Evolutionary conservation across 2,888 invertebrate species (phyloP), one percentile per base, ranked within the genome.

Genomic region (Melanostoma mellinum): DNA sequence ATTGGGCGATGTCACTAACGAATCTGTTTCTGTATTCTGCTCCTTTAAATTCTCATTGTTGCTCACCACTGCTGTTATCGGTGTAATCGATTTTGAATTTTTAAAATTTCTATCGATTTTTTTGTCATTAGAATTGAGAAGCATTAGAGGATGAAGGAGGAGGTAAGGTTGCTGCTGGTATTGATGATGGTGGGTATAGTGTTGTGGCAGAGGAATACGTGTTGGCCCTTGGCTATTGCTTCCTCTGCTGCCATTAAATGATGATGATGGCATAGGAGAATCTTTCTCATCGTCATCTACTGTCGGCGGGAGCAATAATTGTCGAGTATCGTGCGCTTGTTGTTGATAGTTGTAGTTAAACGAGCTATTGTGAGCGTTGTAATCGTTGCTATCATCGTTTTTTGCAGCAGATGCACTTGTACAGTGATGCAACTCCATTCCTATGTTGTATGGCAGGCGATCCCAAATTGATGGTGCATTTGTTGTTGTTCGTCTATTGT

Each of bases 81-180:
- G 48, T 75, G 71, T 82, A 78, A 82, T 81, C 81, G 85, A 84
- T 75, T 79, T 84, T 40, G 79, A 74, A 79, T 79, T 84, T 79
- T 84, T 84, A 44, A 79, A 84, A 84, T 84, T 75, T 71, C 79
- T 79, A 79, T 79, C 78, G 78, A 79, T 67, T 74, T 84, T 68
- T 42, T 63, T 78, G 55, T 84, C 84, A 71, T 79, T 84, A 67
- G 71, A 67, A 74, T 79, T 71, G n/a, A 71, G 67, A 67, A 72
- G 69, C 44, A 75, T 20, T 20, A 20, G 20, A 20, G 20, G 53
- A 50, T 48, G 56, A 30, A 55, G 55, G 20, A 67, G 72, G 67
- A 65, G 69, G 80, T 71, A 71, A 76, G 63, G 63, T 75, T 74
- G 74, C 46, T 78, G 52, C 38, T 78, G 55, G 9, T 73, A 32